A percentile compares a stretch with the other conserved stretches of the same genome.
phyloP scores from a whole-genome alignment of 2,888 invertebrate species.

The Himalopsyche kuldschensis region DNA sequence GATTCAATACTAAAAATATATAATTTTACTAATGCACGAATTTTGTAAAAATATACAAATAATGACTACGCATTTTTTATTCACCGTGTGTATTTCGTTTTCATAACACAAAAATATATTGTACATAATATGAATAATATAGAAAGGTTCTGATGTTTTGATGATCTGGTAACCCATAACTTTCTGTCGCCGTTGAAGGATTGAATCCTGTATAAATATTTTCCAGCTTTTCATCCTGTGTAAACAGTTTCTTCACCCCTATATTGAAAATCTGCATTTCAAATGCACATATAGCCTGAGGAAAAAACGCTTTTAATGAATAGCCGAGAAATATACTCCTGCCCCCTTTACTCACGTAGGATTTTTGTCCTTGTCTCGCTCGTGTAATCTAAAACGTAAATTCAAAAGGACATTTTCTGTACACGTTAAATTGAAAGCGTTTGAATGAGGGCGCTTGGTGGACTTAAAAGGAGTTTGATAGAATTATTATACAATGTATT shows the following conservation, averaged over 20 bases:
- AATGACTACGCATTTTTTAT: no score
- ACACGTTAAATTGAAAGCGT: not conserved
- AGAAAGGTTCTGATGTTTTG: no score
- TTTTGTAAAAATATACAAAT: no score
- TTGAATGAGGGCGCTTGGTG: not conserved
- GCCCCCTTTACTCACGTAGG: not conserved
- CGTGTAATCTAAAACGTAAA: not conserved
- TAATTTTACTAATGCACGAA: no score
- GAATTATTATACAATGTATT: not conserved
- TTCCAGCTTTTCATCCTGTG: not conserved
- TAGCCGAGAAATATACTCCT: not conserved
- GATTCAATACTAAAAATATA: no score
- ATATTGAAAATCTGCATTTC: conserved; percentile 3
- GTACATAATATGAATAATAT: no score
- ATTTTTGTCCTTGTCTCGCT: not conserved
- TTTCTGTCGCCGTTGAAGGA: not conserved
- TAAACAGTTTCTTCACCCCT: not conserved
- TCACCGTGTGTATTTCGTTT: no score
- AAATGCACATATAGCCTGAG: not conserved
- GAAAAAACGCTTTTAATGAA: not conserved
- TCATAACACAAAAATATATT: no score
- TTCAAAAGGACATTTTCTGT: not conserved
- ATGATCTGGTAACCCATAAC: not conserved
- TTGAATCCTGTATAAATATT: not conserved
- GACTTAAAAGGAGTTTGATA: not conserved